These are phyloP conservation scores for Sarcophaga carnaria DNA, from an alignment of 2,888 invertebrate genomes.

Conservation along the genomic window DNA sequence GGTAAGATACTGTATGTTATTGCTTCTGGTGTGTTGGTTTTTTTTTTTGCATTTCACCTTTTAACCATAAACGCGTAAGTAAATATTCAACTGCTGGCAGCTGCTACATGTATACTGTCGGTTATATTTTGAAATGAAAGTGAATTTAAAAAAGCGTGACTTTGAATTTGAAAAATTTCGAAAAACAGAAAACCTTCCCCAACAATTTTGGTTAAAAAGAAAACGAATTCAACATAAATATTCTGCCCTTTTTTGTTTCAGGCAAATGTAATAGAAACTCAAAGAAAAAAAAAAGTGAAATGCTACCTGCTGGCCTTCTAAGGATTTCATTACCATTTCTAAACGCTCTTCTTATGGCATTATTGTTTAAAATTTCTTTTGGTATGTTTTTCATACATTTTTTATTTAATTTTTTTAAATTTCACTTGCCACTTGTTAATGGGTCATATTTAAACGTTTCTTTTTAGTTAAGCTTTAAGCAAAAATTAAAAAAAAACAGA, in stretches of 20 bases:
- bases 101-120: no score
- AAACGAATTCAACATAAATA: background rate
- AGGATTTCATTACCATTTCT: slow-evolving; percentile 37
- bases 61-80: no score
- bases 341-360: slow-evolving; percentile 43
- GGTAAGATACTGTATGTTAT: no score
- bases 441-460: slow-evolving; percentile 22
- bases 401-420: background rate
- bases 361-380: slow-evolving; percentile 14
- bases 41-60: no score
- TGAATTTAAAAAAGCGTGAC: no score
- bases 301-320: slow-evolving; percentile 41
- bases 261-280: no score
- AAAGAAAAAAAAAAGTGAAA: slow-evolving; percentile 44
- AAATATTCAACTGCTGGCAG: no score
- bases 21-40: no score
- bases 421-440: slow-evolving; percentile 50
- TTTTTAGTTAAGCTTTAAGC: no score
- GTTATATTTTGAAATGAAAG: no score
- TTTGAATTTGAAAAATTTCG: background rate
- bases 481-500: background rate
- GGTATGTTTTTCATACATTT: background rate
- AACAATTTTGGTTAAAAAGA: slow-evolving; percentile 1
- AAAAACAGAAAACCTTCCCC: background rate
- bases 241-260: no score